Evolutionary conservation across 2,888 invertebrate species (phyloP).

Genomic region (Therioaphis trifolii): DNA sequence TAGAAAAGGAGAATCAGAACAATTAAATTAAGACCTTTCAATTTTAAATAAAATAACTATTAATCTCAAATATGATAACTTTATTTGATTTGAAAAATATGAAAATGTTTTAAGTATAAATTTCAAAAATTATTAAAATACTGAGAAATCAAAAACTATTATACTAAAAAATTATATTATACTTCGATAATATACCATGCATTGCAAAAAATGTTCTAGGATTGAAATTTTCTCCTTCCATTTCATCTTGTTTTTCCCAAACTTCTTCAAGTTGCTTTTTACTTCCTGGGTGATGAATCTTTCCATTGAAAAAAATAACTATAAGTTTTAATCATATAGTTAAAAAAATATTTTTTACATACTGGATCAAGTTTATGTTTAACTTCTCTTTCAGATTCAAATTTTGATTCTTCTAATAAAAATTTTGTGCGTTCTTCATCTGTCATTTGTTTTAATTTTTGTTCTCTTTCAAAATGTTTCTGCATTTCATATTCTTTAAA

Average conservation of each 20-base stretch:
- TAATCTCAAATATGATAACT: background rate
- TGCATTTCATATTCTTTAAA: constrained; percentile 98
- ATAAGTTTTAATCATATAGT: constrained; percentile 8
- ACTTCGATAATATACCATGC: constrained; percentile 77
- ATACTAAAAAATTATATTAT: background rate
- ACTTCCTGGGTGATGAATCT: constrained; percentile 92
- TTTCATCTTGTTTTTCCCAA: constrained; percentile 95
- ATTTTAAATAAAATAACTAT: constrained; percentile 1
- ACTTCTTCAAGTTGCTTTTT: constrained; percentile 97
- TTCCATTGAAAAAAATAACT: constrained; percentile 65
- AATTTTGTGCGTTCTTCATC: constrained; percentile 81
- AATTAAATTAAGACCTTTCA: too few relatives aligned
- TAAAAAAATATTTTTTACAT: constrained; percentile 15
- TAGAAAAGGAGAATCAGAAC: too few relatives aligned
- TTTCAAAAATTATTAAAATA: background rate
- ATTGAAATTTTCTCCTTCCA: constrained; percentile 90
- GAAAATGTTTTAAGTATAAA: too few relatives aligned
- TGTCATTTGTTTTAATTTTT: constrained; percentile 79
- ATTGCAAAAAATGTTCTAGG: constrained; percentile 95
- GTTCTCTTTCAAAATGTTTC: constrained; percentile 88
- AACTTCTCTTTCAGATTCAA: constrained; percentile 71
- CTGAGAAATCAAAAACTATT: background rate
- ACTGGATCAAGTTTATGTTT: constrained; percentile 80
- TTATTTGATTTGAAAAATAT: too few relatives aligned
- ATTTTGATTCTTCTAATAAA: constrained; percentile 78